Percentiles rank a stretch among this genome's conserved stretches.
phyloP scores from a whole-genome alignment of 2,888 invertebrate species.

The Palloptera scutellata region DNA sequence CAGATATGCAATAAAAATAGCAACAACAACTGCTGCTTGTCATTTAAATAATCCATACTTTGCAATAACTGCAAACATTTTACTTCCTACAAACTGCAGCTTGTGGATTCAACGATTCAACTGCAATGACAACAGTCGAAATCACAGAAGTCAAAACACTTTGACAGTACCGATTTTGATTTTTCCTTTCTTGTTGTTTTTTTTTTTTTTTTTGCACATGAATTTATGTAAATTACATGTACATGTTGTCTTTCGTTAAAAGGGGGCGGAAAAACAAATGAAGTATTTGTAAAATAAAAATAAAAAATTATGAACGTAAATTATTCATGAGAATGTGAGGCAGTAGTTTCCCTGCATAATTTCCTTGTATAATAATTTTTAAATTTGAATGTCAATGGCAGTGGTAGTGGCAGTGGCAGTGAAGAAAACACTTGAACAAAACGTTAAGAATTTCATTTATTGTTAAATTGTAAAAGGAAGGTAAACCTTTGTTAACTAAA shows the following conservation, averaged over 20 bases:
- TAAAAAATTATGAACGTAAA: constrained; percentile 44
- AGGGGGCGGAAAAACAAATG: constrained; percentile 1
- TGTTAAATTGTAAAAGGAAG: no score
- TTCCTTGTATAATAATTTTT: no score
- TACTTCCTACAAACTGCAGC: not conserved
- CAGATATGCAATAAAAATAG: not conserved
- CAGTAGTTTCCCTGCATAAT: not conserved
- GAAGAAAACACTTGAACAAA: no score
- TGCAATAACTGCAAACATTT: not conserved
- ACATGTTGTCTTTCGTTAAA: not conserved
- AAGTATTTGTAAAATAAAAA: constrained; percentile 22
- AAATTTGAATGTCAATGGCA: no score
- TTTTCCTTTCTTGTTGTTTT: not conserved
- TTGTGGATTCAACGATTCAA: not conserved
- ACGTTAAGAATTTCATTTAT: no score
- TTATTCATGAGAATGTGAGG: not conserved
- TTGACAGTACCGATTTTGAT: constrained; percentile 29
- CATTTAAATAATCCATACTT: no score
- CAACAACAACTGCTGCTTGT: not conserved
- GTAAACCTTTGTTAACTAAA: no score
- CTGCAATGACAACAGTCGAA: constrained; percentile 13
- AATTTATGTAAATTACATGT: constrained; percentile 33
- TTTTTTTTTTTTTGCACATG: constrained; percentile 28
- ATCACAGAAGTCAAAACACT: constrained; percentile 35
- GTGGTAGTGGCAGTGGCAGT: no score